Evolutionary conservation across 2,888 invertebrate species (phyloP), one percentile per base, ranked within the genome.

Genomic region (Bembecia ichneumoniformis): DNA sequence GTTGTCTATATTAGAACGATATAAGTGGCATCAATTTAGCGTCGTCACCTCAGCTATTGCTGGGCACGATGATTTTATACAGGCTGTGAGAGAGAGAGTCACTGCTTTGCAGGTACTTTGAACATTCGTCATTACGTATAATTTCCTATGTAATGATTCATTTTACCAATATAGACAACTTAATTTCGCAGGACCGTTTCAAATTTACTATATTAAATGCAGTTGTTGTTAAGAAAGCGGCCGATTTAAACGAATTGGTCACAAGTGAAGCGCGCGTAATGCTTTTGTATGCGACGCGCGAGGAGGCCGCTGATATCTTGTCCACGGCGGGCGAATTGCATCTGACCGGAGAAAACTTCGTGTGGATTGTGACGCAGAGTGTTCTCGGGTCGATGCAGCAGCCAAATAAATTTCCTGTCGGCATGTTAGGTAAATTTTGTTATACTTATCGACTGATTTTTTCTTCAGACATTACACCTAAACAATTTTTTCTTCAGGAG

Each of bases 301-400:
- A 95, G 68, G 96, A 97, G 78, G 96, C 96, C 16, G 92, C 92
- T 53, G 91, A 91, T 65, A 96, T 97, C 59, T 87, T 97, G 62
- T 88, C 90, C 35, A 91, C 91, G 34, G 96, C 96, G 3, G 89
- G 91, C 51, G 91, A 92, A 62, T 88, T 91, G 61, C 93, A 94
- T 59, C 91, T 96, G 55, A 95, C 94, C 3, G 94, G 94, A 7
- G 96, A 96, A 78, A 96, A 96, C 77, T 97, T 97, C 78, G 95
- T 98, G 9, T 98, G 98, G 98, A 96, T 98, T 52, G 97, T 96
- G 15, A 97, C 97, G 47, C 97, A 98, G 77, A 96, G 95, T 71
- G 96, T 96, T 58, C 94, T 97, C 52, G 94, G 94, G 64, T 94
- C 93, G 60, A 89, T 91, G 67, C 93, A 94, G 52, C 82, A 79